Conservation (phyloP, 2,797 vertebrate genomes). For the Fundulus diaphanus region DNA sequence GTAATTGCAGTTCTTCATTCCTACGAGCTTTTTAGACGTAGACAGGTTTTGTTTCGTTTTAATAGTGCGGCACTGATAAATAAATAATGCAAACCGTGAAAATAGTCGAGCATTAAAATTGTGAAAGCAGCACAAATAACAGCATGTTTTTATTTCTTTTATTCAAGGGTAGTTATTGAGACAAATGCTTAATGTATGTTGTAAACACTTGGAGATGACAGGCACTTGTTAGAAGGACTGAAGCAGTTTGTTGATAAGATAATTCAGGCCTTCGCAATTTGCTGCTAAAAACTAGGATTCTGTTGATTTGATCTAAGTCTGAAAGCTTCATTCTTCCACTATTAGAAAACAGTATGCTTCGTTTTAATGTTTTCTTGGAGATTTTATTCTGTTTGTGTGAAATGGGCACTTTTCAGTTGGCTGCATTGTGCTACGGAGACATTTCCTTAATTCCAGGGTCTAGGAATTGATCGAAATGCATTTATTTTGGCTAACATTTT, state of each 20-base stretch:
- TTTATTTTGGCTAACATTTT: conserved; percentile 17
- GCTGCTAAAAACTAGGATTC: conserved; percentile 6
- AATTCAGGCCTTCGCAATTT: conserved; percentile 31
- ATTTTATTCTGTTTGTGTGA: not conserved
- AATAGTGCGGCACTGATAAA: not conserved
- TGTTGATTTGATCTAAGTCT: conserved; percentile 18
- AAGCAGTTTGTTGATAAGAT: conserved; percentile 25
- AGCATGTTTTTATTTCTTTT: conserved; percentile 15
- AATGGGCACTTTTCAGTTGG: conserved; percentile 5
- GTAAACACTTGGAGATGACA: conserved; percentile 38
- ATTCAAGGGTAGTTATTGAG: conserved; percentile 28
- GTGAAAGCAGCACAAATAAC: conserved; percentile 18
- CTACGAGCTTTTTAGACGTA: conserved; percentile 15
- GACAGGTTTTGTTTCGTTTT: conserved; percentile 39
- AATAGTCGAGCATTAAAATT: conserved; percentile 28
- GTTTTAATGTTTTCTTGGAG: not conserved
- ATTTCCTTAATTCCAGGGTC: not conserved
- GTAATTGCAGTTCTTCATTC: conserved; percentile 40
- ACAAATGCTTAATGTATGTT: conserved; percentile 15
- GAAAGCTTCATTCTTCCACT: conserved; percentile 14
- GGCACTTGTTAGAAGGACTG: conserved; percentile 19
- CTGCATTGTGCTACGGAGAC: not conserved
- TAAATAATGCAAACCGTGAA: conserved; percentile 28
- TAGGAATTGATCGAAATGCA: conserved; percentile 23
- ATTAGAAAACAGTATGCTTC: conserved; percentile 2